These are phyloP conservation scores for Euclidia mi DNA, from an alignment of 2,888 invertebrate genomes.

Conservation along the genomic window DNA sequence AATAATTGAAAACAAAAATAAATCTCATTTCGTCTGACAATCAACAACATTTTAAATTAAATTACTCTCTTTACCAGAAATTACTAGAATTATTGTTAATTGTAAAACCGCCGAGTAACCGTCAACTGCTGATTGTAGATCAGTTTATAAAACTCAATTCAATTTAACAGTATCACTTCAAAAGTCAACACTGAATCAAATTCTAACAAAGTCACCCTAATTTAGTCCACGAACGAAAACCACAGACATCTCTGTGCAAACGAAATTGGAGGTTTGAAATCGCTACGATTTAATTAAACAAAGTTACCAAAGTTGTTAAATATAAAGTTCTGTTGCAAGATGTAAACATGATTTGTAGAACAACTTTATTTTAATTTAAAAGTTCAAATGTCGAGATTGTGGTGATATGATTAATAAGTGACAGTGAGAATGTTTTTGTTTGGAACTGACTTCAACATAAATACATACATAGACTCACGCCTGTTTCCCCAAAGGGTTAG, in stretches of 20 bases:
- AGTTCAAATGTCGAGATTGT: conserved; percentile 30
- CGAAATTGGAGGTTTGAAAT: conserved; percentile 76
- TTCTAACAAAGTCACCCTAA: conserved; percentile 49
- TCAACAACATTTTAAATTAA: too few relatives aligned
- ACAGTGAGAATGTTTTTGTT: too few relatives aligned
- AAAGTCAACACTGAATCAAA: conserved; percentile 46
- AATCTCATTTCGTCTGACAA: too few relatives aligned
- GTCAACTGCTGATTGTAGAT: conserved; percentile 37
- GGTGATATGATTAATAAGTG: too few relatives aligned
- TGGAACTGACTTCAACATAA: too few relatives aligned
- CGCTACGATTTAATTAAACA: conserved; percentile 79
- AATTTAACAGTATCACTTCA: conserved; percentile 42
- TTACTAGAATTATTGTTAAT: background rate
- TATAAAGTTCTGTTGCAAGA: conserved; percentile 58
- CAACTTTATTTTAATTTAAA: conserved; percentile 55
- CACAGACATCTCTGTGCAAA: conserved; percentile 53
- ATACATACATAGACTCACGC: too few relatives aligned
- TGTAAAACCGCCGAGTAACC: conserved; percentile 6
- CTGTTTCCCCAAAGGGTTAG: too few relatives aligned
- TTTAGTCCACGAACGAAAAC: conserved; percentile 55
- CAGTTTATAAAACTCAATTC: conserved; percentile 44
- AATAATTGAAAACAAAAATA: too few relatives aligned
- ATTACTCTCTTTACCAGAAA: background rate
- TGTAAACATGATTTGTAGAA: conserved; percentile 62
- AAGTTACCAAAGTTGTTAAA: conserved; percentile 72